Evolutionary conservation across 2,797 vertebrate genomes (phyloP), one percentile per base, ranked within the genome.

Genomic region (Takifugu rubripes): DNA sequence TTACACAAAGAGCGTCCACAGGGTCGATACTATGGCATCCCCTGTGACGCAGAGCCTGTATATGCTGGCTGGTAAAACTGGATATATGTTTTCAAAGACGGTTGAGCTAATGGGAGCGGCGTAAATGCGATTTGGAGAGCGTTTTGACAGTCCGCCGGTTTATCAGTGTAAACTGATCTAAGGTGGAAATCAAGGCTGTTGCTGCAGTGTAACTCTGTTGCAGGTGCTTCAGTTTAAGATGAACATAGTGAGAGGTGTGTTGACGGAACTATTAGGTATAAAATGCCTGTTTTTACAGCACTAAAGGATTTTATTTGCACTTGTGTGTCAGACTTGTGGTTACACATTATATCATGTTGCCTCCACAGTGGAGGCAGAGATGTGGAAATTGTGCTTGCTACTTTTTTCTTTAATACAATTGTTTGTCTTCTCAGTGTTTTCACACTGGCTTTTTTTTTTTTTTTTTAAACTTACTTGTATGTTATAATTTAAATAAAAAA

Each of bases 31-130:
- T 94, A 95, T 0, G 93, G 93, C 25, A 84, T 92, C 3, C 89
- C 76, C 0, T 91, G 92, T 60, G 92, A 94, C 44, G 89, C 84
- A 6, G 93, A 94, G 56, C 94, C 94, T 0, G 90, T 96, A 12
- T 96, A 96, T 4, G 92, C 94, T 0, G 94, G 94, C 59, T 96
- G 94, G 94, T 95, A 90, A 92, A 66, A 7, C 49, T 27, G 44
- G 52, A 68, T 56, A 25, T 50, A 5, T 58, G 8, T 14, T 40
- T 40, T 14, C 36, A 40, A 40, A 40, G 36, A 40, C 36, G 14
- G 36, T 40, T 14, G 12, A 40, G 14, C 36, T 40, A 40, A 40
- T 40, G 3, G 1, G 8, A 40, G 36, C 3, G 4, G 36, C 40
- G 36, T 6, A 54, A 57, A 53, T 17, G n/a, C 33, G 53, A 24